Evolutionary conservation across 2,797 vertebrate genomes (phyloP), one percentile per base, ranked within the genome.

Genomic region (Onychomys leucogaster): DNA sequence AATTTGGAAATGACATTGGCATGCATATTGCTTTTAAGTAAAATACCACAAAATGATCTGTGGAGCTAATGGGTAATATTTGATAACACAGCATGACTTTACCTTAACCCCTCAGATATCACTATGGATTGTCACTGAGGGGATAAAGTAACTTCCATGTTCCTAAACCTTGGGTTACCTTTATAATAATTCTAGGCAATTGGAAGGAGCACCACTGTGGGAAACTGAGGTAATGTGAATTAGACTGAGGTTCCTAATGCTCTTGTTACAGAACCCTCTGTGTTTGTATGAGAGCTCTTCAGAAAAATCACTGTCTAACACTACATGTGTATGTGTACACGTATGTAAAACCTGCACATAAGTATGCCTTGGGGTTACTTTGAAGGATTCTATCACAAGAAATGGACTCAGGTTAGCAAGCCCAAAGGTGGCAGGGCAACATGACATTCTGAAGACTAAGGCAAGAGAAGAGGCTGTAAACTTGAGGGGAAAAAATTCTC

Each of bases 181-280:
- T 14, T 16, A 27, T 49, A 43, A 27, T 55, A 43, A 63, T 67
- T 17, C 5, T 25, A 34, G 43, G 21, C 4, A 65, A 1, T 57
- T 32, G 1, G 43, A 12, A 29, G 71, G 6, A 81, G 27, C 0
- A 0, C 1, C 5, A 2, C 0, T 67, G 6, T n/a, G 78, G n/a
- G 19, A 21, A 29, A 2, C 13, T n/a, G 6, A 13, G 9, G 43
- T 21, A 41, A 0, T 5, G 3, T 57, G 65, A n/a, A n/a, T 11
- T 6, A 1, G n/a, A 3, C 6, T 12, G 27, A 84, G 21, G 3
- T 23, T 52, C 46, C 34, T 34, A 73, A 65, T 21, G 0, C 4
- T 3, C 81, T 37, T 85, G 43, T 84, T 27, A 2, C 17, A 43
- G 41, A 93, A 32, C 0, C n/a, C 10, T 49, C 12, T 37, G 13